phyloP scores from a whole-genome alignment of 1,140 invertebrate species.

The Caenorhabditis remanei region DNA sequence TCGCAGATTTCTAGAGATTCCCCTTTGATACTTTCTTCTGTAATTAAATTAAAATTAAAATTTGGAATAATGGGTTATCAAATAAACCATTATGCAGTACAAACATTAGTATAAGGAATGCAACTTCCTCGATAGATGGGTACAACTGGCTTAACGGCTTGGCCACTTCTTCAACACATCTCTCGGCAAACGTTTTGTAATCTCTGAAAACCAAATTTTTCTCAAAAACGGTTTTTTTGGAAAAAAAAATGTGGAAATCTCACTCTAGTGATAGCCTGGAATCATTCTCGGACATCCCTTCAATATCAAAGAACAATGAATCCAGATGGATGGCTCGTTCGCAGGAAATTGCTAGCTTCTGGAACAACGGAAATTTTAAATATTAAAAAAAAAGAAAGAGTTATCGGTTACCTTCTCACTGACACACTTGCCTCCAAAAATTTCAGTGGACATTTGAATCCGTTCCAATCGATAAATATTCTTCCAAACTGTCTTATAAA shows the following conservation, averaged over 20 bases:
- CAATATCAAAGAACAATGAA: neutral
- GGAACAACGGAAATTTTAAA: too few relatives aligned
- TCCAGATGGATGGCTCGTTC: neutral
- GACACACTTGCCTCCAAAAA: constrained; percentile 8
- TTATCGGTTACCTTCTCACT: too few relatives aligned
- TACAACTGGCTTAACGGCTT: neutral
- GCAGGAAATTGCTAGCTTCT: neutral
- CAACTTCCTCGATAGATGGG: neutral
- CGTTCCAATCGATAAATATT: constrained; percentile 1
- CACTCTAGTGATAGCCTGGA: neutral
- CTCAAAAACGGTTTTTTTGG: neutral
- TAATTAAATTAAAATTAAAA: too few relatives aligned
- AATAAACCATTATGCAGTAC: constrained; percentile 17
- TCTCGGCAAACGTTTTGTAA: constrained; percentile 4
- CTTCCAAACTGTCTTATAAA: neutral
- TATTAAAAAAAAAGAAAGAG: too few relatives aligned
- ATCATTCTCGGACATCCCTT: neutral
- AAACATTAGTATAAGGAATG: neutral
- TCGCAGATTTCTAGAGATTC: neutral
- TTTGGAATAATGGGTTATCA: too few relatives aligned
- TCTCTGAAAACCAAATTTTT: neutral
- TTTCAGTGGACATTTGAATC: constrained; percentile 24
- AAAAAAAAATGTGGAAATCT: neutral
- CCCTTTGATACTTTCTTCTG: neutral
- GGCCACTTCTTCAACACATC: constrained; percentile 10